A percentile compares a stretch with the other conserved stretches of the same genome.
Conservation (phyloP, 2,113 vertebrate species). For the Harpagus bidentatus region DNA sequence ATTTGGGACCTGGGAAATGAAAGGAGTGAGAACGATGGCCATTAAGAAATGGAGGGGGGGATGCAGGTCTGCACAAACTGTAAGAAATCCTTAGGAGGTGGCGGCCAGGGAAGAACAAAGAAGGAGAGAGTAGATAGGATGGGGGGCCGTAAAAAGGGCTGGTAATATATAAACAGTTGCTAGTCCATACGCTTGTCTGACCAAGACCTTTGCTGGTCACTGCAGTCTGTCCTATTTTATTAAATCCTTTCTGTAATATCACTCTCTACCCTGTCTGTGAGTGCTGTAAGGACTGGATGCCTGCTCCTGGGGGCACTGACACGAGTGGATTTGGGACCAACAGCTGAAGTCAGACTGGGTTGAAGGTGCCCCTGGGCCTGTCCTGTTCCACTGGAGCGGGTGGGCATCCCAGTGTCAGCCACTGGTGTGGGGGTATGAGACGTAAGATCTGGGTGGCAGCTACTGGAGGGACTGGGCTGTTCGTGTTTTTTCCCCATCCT, state of each 20-base stretch:
- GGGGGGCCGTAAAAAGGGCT: accelerated
- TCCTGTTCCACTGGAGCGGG: neutral
- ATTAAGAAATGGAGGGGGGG: neutral
- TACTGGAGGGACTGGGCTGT: neutral
- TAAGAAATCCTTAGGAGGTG: neutral
- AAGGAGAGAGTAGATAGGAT: accelerated
- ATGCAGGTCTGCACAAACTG: neutral
- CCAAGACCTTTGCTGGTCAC: neutral
- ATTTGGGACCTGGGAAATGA: neutral
- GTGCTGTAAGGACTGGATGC: neutral
- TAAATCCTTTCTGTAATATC: neutral
- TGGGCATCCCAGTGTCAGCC: neutral
- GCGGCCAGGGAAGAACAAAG: accelerated
- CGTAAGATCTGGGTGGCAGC: neutral
- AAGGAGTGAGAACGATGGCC: neutral
- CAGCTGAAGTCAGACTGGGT: neutral
- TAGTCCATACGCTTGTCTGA: neutral
- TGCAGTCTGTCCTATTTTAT: neutral
- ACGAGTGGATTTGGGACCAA: neutral
- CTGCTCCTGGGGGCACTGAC: accelerated
- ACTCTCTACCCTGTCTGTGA: neutral
- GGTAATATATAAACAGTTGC: neutral
- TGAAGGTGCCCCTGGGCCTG: neutral
- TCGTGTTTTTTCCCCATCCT: neutral
- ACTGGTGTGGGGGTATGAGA: too few relatives aligned